Evolutionary conservation across 1,140 invertebrate genomes (phyloP).

Genomic region (Calliopsis andreniformis): DNA sequence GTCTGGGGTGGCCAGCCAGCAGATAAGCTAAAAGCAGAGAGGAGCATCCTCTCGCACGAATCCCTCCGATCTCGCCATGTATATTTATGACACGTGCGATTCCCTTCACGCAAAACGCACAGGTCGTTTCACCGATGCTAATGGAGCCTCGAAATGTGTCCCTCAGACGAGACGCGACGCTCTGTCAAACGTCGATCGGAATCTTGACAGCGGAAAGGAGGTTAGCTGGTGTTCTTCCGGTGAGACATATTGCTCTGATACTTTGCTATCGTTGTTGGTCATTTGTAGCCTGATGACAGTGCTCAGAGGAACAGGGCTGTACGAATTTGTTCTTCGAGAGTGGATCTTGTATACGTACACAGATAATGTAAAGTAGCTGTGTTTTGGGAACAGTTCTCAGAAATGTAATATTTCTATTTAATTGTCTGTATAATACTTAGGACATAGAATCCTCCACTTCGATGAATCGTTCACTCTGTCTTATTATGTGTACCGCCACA

Average conservation of each 20-base stretch:
- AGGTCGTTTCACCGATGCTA: conserved; percentile 49
- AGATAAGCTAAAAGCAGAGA: conserved; percentile 66
- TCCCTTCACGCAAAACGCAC: conserved; percentile 41
- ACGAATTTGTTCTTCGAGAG: no score
- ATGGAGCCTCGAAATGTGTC: conserved; percentile 53
- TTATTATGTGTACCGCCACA: no score
- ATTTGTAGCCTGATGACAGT: background rate
- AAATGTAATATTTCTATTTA: no score
- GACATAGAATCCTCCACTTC: no score
- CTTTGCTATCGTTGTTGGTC: background rate
- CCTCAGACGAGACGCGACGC: conserved; percentile 34
- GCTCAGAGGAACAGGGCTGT: background rate
- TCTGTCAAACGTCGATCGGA: conserved; percentile 29
- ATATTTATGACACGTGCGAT: conserved; percentile 67
- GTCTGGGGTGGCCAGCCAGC: conserved; percentile 32
- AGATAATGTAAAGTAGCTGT: no score
- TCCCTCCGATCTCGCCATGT: conserved; percentile 57
- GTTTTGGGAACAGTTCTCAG: no score
- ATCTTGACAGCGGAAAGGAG: conserved; percentile 1
- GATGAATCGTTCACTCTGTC: no score
- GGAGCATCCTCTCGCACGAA: conserved; percentile 24
- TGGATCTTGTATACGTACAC: no score
- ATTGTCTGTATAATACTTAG: no score
- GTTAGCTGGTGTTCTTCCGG: background rate
- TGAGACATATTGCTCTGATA: background rate